Percentiles rank a stretch among this genome's conserved stretches.
Conservation (phyloP, 2,113 vertebrate genomes). For the Phocoena phocoena region DNA sequence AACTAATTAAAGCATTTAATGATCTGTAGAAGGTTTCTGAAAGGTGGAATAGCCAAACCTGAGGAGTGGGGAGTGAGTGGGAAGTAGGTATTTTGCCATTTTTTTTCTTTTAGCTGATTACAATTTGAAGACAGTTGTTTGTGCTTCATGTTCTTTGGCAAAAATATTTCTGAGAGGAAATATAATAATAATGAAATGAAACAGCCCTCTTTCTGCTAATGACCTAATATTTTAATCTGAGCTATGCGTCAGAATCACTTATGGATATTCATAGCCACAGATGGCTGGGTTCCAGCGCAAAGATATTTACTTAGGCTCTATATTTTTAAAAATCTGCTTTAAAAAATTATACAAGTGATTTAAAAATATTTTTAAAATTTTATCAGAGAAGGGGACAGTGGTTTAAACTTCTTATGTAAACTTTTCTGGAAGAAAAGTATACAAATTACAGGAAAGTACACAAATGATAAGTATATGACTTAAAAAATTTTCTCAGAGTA, state of each 20-base stretch:
- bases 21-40: constrained; percentile 64
- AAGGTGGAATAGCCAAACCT: constrained; percentile 65
- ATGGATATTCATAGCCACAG: neutral
- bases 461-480: neutral
- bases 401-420: constrained; percentile 27
- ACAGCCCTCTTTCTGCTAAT: constrained; percentile 45
- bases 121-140: constrained; percentile 52
- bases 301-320: constrained; percentile 28
- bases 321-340: constrained; percentile 26
- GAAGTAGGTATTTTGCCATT: constrained; percentile 55
- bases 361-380: constrained; percentile 39
- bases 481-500: constrained; percentile 38
- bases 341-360: constrained; percentile 44
- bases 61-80: constrained; percentile 55
- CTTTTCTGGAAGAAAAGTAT: constrained; percentile 9
- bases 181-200: constrained; percentile 55
- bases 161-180: constrained; percentile 66
- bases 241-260: constrained; percentile 36
- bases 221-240: constrained; percentile 35
- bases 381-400: neutral
- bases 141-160: constrained; percentile 72
- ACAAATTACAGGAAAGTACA: constrained; percentile 39
- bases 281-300: constrained; percentile 4
- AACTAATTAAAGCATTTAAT: constrained; percentile 76
- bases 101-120: constrained; percentile 55